Percentiles rank a stretch among this genome's conserved stretches.
Evolutionary conservation across 2,113 vertebrate species (phyloP).

Genomic region (Muntiacus muntjak): DNA sequence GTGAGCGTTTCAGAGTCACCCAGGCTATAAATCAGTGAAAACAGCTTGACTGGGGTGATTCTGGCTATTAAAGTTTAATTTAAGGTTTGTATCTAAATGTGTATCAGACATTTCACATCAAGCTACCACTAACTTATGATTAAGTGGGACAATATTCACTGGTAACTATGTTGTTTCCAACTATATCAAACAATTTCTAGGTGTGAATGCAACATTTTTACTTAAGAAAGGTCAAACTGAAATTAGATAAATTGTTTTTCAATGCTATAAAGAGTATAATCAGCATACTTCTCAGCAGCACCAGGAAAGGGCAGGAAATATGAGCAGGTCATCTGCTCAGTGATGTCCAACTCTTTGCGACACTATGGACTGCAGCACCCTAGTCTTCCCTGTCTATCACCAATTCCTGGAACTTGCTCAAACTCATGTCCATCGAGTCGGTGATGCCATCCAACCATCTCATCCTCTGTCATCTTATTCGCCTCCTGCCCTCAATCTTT

Average conservation of each 20-base stretch:
- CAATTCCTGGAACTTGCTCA: background rate
- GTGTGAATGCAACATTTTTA: background rate
- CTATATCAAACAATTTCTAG: background rate
- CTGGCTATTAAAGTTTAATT: background rate
- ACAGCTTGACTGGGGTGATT: background rate
- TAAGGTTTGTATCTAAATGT: background rate
- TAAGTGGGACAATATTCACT: background rate
- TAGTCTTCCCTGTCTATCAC: background rate
- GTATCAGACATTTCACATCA: background rate
- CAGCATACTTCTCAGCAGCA: background rate
- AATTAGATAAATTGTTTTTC: background rate
- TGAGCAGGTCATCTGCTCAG: background rate
- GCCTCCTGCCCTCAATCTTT: background rate
- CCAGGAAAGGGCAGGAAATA: background rate
- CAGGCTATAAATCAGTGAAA: background rate
- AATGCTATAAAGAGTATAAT: background rate
- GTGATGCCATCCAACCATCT: background rate
- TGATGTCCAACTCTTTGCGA: accelerated
- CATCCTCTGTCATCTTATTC: background rate
- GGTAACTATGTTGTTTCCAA: background rate
- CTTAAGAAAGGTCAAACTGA: background rate
- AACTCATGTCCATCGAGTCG: accelerated
- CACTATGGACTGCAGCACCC: background rate
- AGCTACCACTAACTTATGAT: background rate
- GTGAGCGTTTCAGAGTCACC: background rate